Evolutionary conservation across 2,113 vertebrate species (phyloP), one percentile per base, ranked within the genome.

Genomic region (Epinephelus lanceolatus): DNA sequence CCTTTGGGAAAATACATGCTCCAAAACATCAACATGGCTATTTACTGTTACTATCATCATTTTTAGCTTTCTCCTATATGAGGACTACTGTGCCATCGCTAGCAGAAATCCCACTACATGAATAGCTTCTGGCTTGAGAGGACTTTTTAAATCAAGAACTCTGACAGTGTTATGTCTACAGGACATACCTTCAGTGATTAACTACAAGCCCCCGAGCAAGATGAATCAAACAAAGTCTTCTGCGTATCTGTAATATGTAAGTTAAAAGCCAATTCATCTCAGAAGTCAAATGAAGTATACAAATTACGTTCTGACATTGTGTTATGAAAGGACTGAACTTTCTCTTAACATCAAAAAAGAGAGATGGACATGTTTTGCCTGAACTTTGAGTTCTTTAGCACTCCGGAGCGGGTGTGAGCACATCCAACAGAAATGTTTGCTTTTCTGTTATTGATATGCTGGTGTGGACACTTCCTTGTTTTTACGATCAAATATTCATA

Each of bases 381-480:
- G 76, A 74, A 91, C 55, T 75, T 77, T 59, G 12, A 30, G 45
- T 74, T 71, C 49, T 77, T 55, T 3, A 27, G 55, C 71, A 56
- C 69, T 92, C 73, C 53, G 71, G n/a, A 62, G 70, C 74, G 19
- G 61, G 76, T 13, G 15, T 52, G 74, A 75, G 60, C 42, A 76
- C 71, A 52, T 94, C 91, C 93, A 94, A 94, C 56, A 91, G 71
- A 89, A 92, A 95, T 93, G 91, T 94, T 94, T 93, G 80, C 79
- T 84, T 89, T 92, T 84, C 78, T 71, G 70, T 63, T 85, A 76
- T 77, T 89, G 85, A 87, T 78, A 84, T 52, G 1, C n/a, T 45
- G 76, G 78, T 52, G 83, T 51, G 81, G 77, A 92, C 77, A 69
- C 83, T 79, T 84, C 80, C 84, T 92, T 93, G 69, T 89, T 94